phyloP scores from a whole-genome alignment of 2,797 vertebrate species.

The Megalops cyprinoides region DNA sequence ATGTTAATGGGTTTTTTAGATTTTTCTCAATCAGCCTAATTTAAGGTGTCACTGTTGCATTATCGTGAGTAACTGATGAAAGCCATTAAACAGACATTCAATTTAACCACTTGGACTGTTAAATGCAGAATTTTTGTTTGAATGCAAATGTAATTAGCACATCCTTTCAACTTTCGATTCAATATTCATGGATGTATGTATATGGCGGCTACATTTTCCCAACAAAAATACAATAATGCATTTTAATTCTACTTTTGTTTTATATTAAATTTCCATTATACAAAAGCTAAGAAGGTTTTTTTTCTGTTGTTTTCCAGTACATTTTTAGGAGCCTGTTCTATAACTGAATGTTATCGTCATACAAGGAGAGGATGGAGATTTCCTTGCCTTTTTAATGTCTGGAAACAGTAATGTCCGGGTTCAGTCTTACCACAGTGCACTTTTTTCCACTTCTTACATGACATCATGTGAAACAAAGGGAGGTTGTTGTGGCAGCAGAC shows the following conservation, averaged over 20 bases:
- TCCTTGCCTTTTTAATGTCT: not conserved
- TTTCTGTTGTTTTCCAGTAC: not conserved
- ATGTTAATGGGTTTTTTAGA: conserved; percentile 20
- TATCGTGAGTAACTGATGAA: not conserved
- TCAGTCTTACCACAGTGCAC: too few relatives aligned
- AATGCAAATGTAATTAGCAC: not conserved
- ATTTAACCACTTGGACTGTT: not conserved
- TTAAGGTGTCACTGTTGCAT: not conserved
- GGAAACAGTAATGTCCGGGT: not conserved
- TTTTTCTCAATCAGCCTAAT: conserved; percentile 11
- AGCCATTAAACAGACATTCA: conserved; percentile 11
- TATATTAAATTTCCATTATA: not conserved
- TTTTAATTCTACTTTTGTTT: not conserved
- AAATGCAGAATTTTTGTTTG: not conserved
- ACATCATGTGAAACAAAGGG: too few relatives aligned
- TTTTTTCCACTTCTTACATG: too few relatives aligned
- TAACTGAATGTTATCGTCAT: not conserved
- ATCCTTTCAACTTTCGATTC: not conserved
- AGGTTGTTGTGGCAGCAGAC: too few relatives aligned
- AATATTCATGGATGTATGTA: not conserved
- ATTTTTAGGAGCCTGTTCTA: not conserved
- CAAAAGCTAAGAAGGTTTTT: not conserved
- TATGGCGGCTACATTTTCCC: too few relatives aligned
- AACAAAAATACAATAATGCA: not conserved
- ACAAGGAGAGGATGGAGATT: not conserved